These are phyloP conservation scores for Tricholauxania praeusta DNA, from an alignment of 2,888 invertebrate genomes.

Conservation along the genomic window DNA sequence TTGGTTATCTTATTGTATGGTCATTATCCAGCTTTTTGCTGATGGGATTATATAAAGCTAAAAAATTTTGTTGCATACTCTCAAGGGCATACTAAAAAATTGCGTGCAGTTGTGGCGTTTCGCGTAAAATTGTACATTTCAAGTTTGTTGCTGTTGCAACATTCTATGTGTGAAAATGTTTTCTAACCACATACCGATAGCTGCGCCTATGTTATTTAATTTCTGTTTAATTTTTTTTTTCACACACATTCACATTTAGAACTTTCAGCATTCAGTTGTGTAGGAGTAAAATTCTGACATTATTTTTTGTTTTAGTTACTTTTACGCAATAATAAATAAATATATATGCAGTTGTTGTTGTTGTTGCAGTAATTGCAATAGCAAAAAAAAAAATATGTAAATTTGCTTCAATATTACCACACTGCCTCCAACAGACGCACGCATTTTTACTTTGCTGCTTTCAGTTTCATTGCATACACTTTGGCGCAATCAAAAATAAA, in stretches of 20 bases:
- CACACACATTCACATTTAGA: slow-evolving; percentile 40
- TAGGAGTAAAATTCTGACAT: too few relatives aligned
- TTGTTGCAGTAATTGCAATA: too few relatives aligned
- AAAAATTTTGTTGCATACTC: too few relatives aligned
- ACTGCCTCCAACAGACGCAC: neutral
- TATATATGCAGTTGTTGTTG: too few relatives aligned
- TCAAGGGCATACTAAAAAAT: neutral
- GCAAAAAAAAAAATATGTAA: too few relatives aligned
- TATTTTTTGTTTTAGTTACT: too few relatives aligned
- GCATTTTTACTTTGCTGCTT: slow-evolving; percentile 23
- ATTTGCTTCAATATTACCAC: neutral
- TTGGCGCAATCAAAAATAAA: slow-evolving; percentile 17
- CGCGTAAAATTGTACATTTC: neutral
- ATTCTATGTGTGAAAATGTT: slow-evolving; percentile 36
- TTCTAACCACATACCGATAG: neutral
- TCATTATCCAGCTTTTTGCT: too few relatives aligned
- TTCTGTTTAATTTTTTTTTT: slow-evolving; percentile 46
- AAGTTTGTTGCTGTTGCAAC: slow-evolving; percentile 25
- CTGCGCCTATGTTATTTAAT: slow-evolving; percentile 43
- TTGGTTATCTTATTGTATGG: too few relatives aligned
- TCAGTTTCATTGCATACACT: slow-evolving; percentile 26
- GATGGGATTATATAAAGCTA: too few relatives aligned
- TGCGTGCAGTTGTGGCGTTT: too few relatives aligned
- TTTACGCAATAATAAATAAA: too few relatives aligned
- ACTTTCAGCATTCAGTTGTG: too few relatives aligned